These are phyloP conservation scores for Tragopan temminckii DNA, from an alignment of 2,797 vertebrate species.

Conservation along the genomic window DNA sequence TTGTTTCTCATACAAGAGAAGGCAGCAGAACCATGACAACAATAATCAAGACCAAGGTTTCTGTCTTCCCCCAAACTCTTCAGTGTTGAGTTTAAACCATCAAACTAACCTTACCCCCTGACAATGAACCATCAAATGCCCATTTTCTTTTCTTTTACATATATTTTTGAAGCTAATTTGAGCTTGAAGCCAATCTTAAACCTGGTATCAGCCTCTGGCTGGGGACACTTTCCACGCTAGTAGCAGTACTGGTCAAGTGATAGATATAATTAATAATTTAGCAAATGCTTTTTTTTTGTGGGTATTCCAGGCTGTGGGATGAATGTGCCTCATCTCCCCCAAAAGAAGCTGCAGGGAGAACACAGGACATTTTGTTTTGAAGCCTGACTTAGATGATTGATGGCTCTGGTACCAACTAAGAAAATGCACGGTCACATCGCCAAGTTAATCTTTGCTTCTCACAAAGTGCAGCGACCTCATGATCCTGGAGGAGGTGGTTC, in stretches of 20 bases:
- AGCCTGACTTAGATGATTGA: not conserved
- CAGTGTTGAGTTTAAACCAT: not conserved
- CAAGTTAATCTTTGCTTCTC: not conserved
- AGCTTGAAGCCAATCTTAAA: not conserved
- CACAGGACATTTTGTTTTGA: not conserved
- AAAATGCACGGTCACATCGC: not conserved
- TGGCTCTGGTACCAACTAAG: not conserved
- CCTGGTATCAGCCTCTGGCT: not conserved
- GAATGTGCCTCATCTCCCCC: not conserved
- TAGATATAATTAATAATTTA: not conserved
- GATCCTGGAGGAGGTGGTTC: not conserved
- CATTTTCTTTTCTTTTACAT: not conserved
- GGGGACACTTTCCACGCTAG: not conserved
- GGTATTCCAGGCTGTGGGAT: not conserved
- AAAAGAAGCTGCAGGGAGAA: not conserved
- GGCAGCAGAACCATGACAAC: accelerated
- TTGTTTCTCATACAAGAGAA: not conserved
- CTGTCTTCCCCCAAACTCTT: not conserved
- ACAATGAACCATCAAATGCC: not conserved
- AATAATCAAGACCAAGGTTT: not conserved
- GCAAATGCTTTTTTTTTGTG: not conserved
- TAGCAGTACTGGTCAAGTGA: not conserved
- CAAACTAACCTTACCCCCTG: not conserved
- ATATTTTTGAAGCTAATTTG: not conserved
- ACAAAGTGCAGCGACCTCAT: not conserved